These are phyloP conservation scores for Neoascia interrupta DNA, from an alignment of 2,888 invertebrate genomes.

Conservation along the genomic window DNA sequence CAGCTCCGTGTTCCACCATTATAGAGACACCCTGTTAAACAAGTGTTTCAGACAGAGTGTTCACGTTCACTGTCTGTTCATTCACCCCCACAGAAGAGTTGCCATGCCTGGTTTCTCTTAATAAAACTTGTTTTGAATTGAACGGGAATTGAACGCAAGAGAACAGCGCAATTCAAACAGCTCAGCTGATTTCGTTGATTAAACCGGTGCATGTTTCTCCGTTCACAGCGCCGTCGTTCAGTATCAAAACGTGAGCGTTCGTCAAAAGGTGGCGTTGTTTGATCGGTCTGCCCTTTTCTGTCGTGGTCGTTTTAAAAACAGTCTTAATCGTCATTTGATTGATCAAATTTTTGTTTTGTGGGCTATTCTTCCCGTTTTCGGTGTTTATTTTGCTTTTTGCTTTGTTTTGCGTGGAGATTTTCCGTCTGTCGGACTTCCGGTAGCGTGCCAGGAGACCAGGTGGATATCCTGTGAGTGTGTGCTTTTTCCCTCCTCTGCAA, in stretches of 20 bases:
- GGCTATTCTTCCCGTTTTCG: constrained; percentile 11
- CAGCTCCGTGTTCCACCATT: not conserved
- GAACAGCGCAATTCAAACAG: constrained; percentile 7
- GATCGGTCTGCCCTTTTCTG: too few species aligned
- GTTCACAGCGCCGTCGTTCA: constrained; percentile 43
- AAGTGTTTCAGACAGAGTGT: constrained; percentile 1
- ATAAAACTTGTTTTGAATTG: constrained; percentile 26
- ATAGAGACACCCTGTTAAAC: constrained; percentile 16
- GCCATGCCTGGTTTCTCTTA: constrained; percentile 15
- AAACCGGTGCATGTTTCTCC: constrained; percentile 30
- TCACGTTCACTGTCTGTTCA: too few species aligned
- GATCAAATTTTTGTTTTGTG: constrained; percentile 13
- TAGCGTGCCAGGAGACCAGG: constrained; percentile 53
- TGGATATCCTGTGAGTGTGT: constrained; percentile 28
- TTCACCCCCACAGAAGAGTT: constrained; percentile 23
- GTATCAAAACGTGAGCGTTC: constrained; percentile 57
- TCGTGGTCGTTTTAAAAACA: not conserved
- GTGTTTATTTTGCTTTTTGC: not conserved
- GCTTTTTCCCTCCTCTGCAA: constrained; percentile 27
- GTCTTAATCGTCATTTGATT: too few species aligned
- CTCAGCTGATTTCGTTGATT: constrained; percentile 36
- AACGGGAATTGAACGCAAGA: constrained; percentile 42
- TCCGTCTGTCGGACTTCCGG: constrained; percentile 64
- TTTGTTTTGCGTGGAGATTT: constrained; percentile 10
- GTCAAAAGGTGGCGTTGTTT: constrained; percentile 15